A percentile compares a stretch with the other conserved stretches of the same genome.
phyloP scores from a whole-genome alignment of 2,797 vertebrate species.

The Triplophysa yarkandensis region DNA sequence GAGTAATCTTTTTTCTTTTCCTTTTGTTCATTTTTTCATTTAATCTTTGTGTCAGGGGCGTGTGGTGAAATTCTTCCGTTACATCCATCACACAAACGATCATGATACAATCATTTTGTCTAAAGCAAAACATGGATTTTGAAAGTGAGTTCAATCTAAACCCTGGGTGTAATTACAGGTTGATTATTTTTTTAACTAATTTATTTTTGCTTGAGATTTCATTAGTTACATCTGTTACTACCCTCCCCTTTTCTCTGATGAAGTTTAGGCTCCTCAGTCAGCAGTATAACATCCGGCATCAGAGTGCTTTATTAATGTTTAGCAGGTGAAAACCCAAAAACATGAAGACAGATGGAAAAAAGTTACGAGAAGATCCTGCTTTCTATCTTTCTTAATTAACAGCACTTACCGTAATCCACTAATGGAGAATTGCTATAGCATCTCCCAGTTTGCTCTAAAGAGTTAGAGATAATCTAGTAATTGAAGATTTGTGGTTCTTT shows the following conservation, averaged over 20 bases:
- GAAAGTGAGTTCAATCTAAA: background rate
- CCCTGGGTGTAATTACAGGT: background rate
- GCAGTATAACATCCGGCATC: background rate
- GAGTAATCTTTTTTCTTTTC: background rate
- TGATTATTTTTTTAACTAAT: background rate
- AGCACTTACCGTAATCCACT: slow-evolving; percentile 45
- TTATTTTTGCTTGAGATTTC: background rate
- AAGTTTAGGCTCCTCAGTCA: slow-evolving; percentile 7
- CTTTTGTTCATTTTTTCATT: background rate
- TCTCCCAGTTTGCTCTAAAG: slow-evolving; percentile 14
- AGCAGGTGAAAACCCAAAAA: background rate
- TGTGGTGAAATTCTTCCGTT: background rate
- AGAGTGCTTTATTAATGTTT: background rate
- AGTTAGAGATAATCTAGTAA: slow-evolving; percentile 50
- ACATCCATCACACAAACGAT: background rate
- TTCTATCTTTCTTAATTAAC: slow-evolving; percentile 14
- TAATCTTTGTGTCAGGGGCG: background rate
- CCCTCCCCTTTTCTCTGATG: background rate
- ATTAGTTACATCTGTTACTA: slow-evolving; percentile 26
- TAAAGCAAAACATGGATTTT: background rate
- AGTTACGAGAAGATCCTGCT: background rate
- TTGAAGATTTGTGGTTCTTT: slow-evolving; percentile 34
- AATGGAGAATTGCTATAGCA: slow-evolving; percentile 24
- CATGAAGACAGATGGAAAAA: background rate
- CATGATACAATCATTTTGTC: background rate